These are phyloP conservation scores for Eurypyga helias DNA, from an alignment of 2,113 vertebrate genomes.

Conservation along the genomic window DNA sequence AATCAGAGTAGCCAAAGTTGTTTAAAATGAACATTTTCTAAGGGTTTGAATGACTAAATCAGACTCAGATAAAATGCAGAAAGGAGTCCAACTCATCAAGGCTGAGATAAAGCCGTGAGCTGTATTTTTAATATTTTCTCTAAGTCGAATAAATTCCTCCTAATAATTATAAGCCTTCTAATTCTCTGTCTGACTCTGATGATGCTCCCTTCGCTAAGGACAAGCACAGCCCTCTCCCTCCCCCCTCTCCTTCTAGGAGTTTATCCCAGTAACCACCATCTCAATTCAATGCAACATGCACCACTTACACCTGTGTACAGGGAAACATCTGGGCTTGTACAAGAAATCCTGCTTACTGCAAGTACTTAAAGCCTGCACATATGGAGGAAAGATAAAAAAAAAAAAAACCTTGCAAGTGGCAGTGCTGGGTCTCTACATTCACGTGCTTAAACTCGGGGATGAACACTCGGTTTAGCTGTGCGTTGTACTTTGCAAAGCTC, in stretches of 20 bases:
- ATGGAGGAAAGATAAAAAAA: not conserved
- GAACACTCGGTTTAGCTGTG: not conserved
- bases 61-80: not conserved
- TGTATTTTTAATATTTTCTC: not conserved
- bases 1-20: not conserved
- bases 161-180: not conserved
- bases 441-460: not conserved
- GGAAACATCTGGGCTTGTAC: not conserved
- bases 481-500: not conserved
- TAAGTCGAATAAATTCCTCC: not conserved
- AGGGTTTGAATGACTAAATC: not conserved
- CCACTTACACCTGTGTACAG: accelerated
- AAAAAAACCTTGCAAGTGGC: not conserved
- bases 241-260: not conserved
- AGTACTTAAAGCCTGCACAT: not conserved
- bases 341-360: not conserved
- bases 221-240: not conserved
- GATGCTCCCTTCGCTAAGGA: not conserved
- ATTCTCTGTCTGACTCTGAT: not conserved
- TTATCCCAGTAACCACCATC: not conserved
- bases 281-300: not conserved
- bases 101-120: not conserved
- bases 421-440: not conserved
- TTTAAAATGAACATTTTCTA: not conserved
- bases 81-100: not conserved